These are phyloP conservation scores for Ornithorhynchus anatinus DNA, from an alignment of 2,113 vertebrate genomes.

Conservation along the genomic window DNA sequence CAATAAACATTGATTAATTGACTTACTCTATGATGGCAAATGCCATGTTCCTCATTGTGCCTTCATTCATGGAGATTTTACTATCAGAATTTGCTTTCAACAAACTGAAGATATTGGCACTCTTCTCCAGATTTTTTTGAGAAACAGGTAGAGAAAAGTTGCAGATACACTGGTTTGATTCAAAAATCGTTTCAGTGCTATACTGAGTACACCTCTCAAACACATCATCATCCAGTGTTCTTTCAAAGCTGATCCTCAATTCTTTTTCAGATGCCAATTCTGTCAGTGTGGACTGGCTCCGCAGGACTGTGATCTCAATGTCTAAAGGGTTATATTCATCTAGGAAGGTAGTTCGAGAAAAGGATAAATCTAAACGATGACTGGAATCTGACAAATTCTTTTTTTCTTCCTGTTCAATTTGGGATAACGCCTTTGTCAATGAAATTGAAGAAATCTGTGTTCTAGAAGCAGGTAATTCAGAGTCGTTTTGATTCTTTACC, in stretches of 20 bases:
- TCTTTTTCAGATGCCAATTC: not conserved
- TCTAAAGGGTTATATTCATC: too few relatives aligned
- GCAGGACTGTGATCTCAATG: too few relatives aligned
- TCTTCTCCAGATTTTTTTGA: not conserved
- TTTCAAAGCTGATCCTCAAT: not conserved
- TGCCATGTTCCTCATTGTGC: not conserved
- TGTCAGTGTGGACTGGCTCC: too few relatives aligned
- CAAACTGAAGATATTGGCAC: conserved; percentile 13
- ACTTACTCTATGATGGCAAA: conserved; percentile 38
- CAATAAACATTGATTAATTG: too few relatives aligned
- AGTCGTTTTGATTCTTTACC: too few relatives aligned
- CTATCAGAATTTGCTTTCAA: not conserved
- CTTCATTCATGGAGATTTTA: not conserved
- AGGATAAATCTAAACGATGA: too few relatives aligned
- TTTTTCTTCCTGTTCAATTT: too few relatives aligned
- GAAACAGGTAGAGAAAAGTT: not conserved
- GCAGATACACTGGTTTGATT: not conserved
- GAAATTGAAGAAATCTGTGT: too few relatives aligned
- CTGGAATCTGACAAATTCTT: too few relatives aligned
- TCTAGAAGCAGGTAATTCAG: too few relatives aligned
- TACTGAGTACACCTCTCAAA: not conserved
- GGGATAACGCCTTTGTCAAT: too few relatives aligned
- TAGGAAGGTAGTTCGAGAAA: too few relatives aligned
- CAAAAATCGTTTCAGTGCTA: not conserved
- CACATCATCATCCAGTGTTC: not conserved